Evolutionary conservation across 92 coral and sea anemone genomes (phyloP), one percentile per base, ranked within the genome.

Genomic region (Chrysogorgia sp.): DNA sequence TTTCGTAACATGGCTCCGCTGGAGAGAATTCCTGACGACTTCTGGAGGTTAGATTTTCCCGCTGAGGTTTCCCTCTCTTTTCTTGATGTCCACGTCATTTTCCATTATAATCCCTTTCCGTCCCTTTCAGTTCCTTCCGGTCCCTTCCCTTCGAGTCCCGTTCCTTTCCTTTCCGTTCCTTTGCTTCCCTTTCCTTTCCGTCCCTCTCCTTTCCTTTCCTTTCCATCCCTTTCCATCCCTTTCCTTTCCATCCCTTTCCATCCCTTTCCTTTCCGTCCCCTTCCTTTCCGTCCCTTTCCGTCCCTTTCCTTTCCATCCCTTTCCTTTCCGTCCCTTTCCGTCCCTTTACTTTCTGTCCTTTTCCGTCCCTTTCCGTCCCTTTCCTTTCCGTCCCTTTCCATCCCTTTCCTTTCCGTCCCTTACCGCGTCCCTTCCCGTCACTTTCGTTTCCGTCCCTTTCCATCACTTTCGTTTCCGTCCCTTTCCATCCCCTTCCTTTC

Each of bases 1-100:
- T 74, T 75, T 35, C 74, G 24, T 17, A 72, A 77, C 9, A 77
- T 86, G 32, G 67, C 81, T n/a, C 74, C 76, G 10, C 80, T 84
- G 9, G 88, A 65, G 23, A 67, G 69, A n/a, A 63, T 91, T 7
- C 97, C 98, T 9, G 86, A 85, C n/a, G 90, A 85, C 34, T 90
- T 94, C 40, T 87, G 92, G 53, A 91, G 90, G 98, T 94, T 74
- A 21, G 59, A 2, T 57, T 17, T 43, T 43, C 9, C 50, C 9
- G 9, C 50, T 43, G 10, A 43, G 50, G 10, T 17, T 43, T 43
- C 50, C 17, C 50, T 43, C 9, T 43, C 10, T n/a, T n/a, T n/a
- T n/a, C n/a, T n/a, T n/a, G n/a, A n/a, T n/a, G n/a, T n/a, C 50
- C 17, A 43, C 50, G 50, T 43, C 17, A 17, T 43, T 43, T 43